Conservation (phyloP, 2,797 vertebrate genomes). For the Sebastes steindachneri region DNA sequence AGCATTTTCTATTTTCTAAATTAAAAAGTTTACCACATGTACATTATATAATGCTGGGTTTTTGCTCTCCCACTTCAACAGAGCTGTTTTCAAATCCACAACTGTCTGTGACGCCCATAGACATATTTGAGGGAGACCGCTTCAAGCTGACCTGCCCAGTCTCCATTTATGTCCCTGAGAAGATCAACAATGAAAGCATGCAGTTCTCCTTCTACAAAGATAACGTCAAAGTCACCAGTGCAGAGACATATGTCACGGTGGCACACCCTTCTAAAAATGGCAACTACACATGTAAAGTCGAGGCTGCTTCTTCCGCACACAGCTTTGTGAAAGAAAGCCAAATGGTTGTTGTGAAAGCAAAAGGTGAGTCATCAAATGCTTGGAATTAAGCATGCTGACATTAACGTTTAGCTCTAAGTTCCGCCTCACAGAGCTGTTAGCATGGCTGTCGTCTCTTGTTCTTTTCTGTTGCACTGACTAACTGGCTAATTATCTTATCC, state of each 20-base stretch:
- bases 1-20: background rate
- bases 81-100: conserved; percentile 78
- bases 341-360: conserved; percentile 53
- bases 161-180: conserved; percentile 12
- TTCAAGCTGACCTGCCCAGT: conserved; percentile 70
- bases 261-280: conserved; percentile 55
- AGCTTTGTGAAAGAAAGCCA: conserved; percentile 65
- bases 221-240: background rate
- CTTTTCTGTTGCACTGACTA: background rate
- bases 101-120: conserved; percentile 49
- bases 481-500: background rate
- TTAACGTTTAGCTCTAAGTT: background rate
- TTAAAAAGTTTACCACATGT: background rate
- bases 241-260: fast-evolving
- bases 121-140: conserved; percentile 60
- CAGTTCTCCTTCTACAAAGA: conserved; percentile 68
- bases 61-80: conserved; percentile 42
- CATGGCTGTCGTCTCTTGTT: background rate
- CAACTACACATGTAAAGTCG: conserved; percentile 74
- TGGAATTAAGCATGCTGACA: background rate
- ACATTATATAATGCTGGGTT: background rate
- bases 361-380: conserved; percentile 63
- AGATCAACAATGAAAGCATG: conserved; percentile 38
- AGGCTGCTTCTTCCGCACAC: fast-evolving
- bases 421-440: background rate